These are phyloP conservation scores for Tenebrio molitor DNA, from an alignment of 1,140 invertebrate species.

Conservation along the genomic window DNA sequence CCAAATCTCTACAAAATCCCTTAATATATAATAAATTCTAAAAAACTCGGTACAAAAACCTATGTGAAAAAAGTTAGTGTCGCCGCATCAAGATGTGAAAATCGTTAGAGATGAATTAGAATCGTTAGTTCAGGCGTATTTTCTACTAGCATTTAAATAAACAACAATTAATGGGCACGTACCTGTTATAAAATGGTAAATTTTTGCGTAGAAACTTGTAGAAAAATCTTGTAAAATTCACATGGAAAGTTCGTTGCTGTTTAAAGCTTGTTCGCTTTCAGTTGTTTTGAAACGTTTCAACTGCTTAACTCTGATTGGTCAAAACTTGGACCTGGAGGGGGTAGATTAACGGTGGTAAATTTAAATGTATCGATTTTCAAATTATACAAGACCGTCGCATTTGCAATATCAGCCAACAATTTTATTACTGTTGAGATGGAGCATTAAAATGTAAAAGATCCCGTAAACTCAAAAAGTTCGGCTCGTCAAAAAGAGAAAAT, in stretches of 20 bases:
- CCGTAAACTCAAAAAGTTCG: too few species aligned
- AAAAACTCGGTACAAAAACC: neutral
- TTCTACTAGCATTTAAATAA: neutral
- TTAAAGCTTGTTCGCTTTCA: constrained; percentile 56
- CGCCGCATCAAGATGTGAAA: constrained; percentile 2
- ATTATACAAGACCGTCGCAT: too few species aligned
- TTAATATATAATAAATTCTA: neutral
- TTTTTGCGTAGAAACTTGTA: constrained; percentile 43
- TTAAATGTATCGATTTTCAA: constrained; percentile 7
- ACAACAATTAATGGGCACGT: neutral
- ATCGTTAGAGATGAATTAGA: constrained; percentile 46
- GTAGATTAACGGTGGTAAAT: constrained; percentile 17
- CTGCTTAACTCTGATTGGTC: constrained; percentile 54
- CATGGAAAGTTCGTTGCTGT: constrained; percentile 58
- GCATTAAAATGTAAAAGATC: too few species aligned
- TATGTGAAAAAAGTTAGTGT: constrained; percentile 19
- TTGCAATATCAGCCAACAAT: too few species aligned
- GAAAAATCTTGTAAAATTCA: constrained; percentile 50
- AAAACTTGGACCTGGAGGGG: constrained; percentile 24
- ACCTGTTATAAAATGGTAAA: constrained; percentile 19
- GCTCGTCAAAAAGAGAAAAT: too few species aligned
- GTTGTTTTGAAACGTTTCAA: constrained; percentile 60
- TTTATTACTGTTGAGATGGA: too few species aligned
- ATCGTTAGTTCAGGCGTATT: neutral
- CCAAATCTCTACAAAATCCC: too few species aligned